Evolutionary conservation across 1,140 invertebrate species (phyloP).

Genomic region (Thrips palmi): DNA sequence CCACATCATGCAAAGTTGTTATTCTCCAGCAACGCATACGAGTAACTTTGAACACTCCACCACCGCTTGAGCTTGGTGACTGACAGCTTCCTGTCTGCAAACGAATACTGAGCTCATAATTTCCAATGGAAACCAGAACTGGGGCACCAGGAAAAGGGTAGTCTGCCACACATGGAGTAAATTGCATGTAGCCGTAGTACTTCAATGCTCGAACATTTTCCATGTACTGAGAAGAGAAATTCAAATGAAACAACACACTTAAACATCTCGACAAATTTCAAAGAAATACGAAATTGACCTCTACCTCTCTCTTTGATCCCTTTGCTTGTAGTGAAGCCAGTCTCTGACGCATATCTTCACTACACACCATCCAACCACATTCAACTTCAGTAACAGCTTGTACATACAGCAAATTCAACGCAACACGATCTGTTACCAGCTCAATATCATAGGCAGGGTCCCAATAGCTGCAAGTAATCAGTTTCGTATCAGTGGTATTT

Average conservation of each 20-base stretch:
- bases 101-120: slow-evolving; percentile 56
- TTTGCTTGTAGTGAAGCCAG: slow-evolving; percentile 48
- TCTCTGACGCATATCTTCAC: slow-evolving; percentile 45
- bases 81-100: slow-evolving; percentile 18
- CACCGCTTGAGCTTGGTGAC: slow-evolving; percentile 23
- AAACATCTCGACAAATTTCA: slow-evolving; percentile 4
- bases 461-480: slow-evolving; percentile 82
- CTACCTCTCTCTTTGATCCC: slow-evolving; percentile 68
- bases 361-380: slow-evolving; percentile 60
- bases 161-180: slow-evolving; percentile 54
- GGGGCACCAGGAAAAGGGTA: slow-evolving; percentile 49
- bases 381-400: slow-evolving; percentile 76
- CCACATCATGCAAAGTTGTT: slow-evolving; percentile 64
- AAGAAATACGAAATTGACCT: slow-evolving; percentile 12
- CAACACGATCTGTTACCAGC: slow-evolving; percentile 57
- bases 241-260: no score
- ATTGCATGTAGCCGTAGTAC: slow-evolving; percentile 79
- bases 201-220: slow-evolving; percentile 59
- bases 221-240: slow-evolving; percentile 49
- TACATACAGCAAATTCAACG: slow-evolving; percentile 70
- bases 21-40: slow-evolving; percentile 93
- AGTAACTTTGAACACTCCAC: slow-evolving; percentile 73
- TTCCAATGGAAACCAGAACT: slow-evolving; percentile 52
- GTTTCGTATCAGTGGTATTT: not conserved
- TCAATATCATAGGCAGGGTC: slow-evolving; percentile 65